Conservation (phyloP, 2,888 invertebrate species). For the Cantharis rufa region DNA sequence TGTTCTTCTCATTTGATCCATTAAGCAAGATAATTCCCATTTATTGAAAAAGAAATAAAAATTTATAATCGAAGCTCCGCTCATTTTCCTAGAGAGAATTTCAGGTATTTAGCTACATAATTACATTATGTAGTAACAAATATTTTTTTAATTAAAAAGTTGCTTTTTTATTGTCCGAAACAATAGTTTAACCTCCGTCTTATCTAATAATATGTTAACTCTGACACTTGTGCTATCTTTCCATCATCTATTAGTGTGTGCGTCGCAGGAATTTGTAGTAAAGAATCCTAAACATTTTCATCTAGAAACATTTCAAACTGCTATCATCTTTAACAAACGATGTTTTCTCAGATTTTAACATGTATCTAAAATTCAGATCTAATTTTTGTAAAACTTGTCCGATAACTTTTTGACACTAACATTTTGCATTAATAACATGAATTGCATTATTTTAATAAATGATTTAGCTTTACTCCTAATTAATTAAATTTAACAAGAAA, state of each 20-base stretch:
- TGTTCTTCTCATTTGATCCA: not conserved
- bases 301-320: conserved; percentile 12
- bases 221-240: conserved; percentile 28
- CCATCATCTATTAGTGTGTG: conserved; percentile 27
- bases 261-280: conserved; percentile 21
- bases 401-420: not conserved
- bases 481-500: not conserved
- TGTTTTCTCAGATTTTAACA: conserved; percentile 11
- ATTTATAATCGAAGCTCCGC: not conserved
- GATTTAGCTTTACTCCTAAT: not conserved
- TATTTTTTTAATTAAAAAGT: not conserved
- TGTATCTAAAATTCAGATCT: conserved; percentile 5
- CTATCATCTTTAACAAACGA: conserved; percentile 12
- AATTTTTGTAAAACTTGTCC: conserved; percentile 4
- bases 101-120: not conserved
- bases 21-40: not conserved
- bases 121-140: not conserved
- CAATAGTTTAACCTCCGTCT: conserved; percentile 12
- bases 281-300: conserved; percentile 25
- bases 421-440: not conserved
- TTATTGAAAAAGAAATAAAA: not conserved
- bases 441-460: not conserved
- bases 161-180: conserved; percentile 13
- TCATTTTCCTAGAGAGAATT: not conserved
- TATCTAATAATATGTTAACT: conserved; percentile 23